These are phyloP conservation scores for Oreochromis spilurus DNA, from an alignment of 2,113 vertebrate genomes.

Conservation along the genomic window DNA sequence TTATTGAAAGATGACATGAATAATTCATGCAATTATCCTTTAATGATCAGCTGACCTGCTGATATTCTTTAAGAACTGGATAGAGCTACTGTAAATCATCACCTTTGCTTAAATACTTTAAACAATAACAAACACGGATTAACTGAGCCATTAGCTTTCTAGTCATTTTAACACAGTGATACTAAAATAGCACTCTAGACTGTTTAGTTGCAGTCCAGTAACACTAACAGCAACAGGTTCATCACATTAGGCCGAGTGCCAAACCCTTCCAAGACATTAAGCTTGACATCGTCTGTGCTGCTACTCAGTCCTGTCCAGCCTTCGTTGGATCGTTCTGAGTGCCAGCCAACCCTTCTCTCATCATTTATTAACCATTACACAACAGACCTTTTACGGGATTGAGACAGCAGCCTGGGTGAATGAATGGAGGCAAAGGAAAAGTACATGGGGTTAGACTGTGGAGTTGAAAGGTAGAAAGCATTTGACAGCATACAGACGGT, in stretches of 20 bases:
- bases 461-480: neutral
- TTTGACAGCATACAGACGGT: slow-evolving; percentile 11
- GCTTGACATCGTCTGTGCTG: slow-evolving; percentile 6
- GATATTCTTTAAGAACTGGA: neutral
- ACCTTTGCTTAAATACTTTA: neutral
- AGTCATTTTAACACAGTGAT: neutral
- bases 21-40: neutral
- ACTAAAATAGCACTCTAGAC: neutral
- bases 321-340: slow-evolving; percentile 10
- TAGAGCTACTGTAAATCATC: neutral
- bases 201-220: neutral
- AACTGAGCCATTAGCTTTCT: neutral
- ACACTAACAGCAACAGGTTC: slow-evolving; percentile 33
- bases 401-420: slow-evolving; percentile 4
- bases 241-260: slow-evolving; percentile 33
- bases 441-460: neutral
- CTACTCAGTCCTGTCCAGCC: slow-evolving; percentile 7
- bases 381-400: slow-evolving; percentile 42
- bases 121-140: neutral
- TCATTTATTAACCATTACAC: slow-evolving; percentile 58
- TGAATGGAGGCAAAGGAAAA: neutral
- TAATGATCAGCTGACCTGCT: neutral
- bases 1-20: neutral
- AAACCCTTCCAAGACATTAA: slow-evolving; percentile 34
- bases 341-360: slow-evolving; percentile 18